Conservation (phyloP, 1,140 invertebrate species). For the Drosophila kurseongensis region DNA sequence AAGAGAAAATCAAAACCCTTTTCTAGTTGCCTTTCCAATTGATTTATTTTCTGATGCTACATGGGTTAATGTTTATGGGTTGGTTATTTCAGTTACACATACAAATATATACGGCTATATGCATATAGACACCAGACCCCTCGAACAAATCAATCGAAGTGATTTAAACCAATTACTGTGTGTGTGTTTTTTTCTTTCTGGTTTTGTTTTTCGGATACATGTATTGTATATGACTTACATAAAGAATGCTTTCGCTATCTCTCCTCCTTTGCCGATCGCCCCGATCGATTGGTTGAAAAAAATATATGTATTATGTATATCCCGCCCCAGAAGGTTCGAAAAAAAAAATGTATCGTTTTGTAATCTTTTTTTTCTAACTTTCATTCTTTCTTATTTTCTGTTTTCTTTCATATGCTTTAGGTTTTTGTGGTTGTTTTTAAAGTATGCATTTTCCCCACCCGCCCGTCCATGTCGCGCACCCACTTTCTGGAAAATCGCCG, state of each 20-base stretch:
- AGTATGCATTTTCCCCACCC: conserved; percentile 30
- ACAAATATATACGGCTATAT: conserved; percentile 7
- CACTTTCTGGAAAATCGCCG: conserved; percentile 13
- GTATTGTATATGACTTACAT: conserved; percentile 30
- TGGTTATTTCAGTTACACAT: conserved; percentile 21
- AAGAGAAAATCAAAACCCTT: neutral
- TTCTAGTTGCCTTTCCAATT: conserved; percentile 11
- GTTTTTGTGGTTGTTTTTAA: conserved; percentile 38
- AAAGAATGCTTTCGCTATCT: conserved; percentile 34
- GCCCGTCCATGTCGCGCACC: conserved; percentile 18
- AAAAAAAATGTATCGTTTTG: conserved; percentile 34
- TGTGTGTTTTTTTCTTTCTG: neutral
- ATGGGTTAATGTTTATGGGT: conserved; percentile 26
- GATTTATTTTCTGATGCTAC: conserved; percentile 28
- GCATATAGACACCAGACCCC: conserved; percentile 15
- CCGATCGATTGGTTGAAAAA: conserved; percentile 41
- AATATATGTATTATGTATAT: conserved; percentile 36
- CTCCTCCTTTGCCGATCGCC: conserved; percentile 8
- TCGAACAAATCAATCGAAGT: conserved; percentile 2
- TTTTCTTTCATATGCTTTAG: conserved; percentile 23
- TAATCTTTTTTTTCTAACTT: neutral
- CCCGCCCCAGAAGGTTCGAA: conserved; percentile 45
- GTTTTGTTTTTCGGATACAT: conserved; percentile 17
- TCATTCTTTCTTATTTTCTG: conserved; percentile 1
- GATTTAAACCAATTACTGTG: conserved; percentile 17